Evolutionary conservation across 2,113 vertebrate species (phyloP).

Genomic region (Psammodynastes pulverulentus): DNA sequence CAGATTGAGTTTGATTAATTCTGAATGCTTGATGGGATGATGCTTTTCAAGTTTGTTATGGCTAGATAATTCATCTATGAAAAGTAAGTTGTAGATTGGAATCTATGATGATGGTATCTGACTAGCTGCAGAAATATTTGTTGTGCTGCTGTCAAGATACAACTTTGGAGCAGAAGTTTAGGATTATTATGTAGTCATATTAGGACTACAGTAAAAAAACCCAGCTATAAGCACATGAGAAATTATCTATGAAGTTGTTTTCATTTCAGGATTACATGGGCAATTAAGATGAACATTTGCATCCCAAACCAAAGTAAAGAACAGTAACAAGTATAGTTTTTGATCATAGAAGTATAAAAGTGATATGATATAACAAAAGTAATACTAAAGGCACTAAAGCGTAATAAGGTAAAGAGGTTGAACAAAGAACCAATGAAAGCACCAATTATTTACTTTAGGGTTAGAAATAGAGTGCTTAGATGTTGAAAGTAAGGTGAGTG

Average conservation of each 20-base stretch:
- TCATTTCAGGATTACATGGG: background rate
- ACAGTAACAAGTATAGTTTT: background rate
- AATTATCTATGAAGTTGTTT: background rate
- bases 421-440: background rate
- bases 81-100: background rate
- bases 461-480: background rate
- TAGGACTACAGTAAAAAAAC: background rate
- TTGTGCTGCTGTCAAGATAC: too few species aligned
- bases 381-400: background rate
- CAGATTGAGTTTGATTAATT: background rate
- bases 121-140: background rate
- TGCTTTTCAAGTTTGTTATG: background rate
- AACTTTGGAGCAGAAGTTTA: background rate
- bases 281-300: background rate
- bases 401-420: background rate
- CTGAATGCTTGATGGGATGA: background rate
- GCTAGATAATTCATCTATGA: background rate
- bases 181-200: background rate
- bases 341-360: background rate
- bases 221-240: background rate
- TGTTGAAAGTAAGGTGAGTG: background rate
- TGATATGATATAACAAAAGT: background rate
- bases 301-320: background rate
- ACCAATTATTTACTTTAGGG: background rate
- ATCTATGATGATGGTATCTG: background rate